phyloP scores from a whole-genome alignment of 1,140 invertebrate genomes.

The Halyomorpha halys region DNA sequence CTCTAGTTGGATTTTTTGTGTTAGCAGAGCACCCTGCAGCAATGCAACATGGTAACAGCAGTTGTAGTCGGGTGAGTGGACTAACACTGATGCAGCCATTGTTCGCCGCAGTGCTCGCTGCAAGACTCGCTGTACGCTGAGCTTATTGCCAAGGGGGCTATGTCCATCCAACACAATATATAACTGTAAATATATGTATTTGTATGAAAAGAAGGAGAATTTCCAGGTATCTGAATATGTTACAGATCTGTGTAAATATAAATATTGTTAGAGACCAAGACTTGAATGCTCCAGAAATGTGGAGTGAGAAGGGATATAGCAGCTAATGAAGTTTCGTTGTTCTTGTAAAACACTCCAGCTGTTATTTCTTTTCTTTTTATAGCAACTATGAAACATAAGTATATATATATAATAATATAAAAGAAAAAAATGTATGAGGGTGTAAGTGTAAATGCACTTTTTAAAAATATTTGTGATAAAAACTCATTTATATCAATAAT shows the following conservation, averaged over 20 bases:
- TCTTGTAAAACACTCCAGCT: constrained; percentile 19
- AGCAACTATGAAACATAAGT: background rate
- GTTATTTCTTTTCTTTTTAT: constrained; percentile 19
- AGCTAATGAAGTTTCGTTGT: background rate
- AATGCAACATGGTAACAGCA: constrained; percentile 50
- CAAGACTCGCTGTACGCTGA: background rate
- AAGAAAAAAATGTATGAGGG: too few relatives aligned
- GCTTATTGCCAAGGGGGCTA: background rate
- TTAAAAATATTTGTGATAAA: too few relatives aligned
- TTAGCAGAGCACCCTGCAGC: constrained; percentile 50
- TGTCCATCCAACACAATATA: background rate
- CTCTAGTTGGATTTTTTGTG: background rate
- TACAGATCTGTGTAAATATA: constrained; percentile 1
- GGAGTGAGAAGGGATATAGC: too few relatives aligned
- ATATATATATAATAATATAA: background rate
- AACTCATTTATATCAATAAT: too few relatives aligned
- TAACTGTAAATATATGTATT: constrained; percentile 14
- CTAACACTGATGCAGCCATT: constrained; percentile 22
- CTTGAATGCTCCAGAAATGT: background rate
- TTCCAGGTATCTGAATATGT: constrained; percentile 13
- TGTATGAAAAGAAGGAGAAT: constrained; percentile 17
- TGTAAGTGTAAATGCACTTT: too few relatives aligned
- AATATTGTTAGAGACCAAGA: constrained; percentile 14
- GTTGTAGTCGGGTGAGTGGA: constrained; percentile 33
- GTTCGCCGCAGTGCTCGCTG: constrained; percentile 2